Conservation (phyloP, 2,888 invertebrate genomes). For the Tiliacea aurago region DNA sequence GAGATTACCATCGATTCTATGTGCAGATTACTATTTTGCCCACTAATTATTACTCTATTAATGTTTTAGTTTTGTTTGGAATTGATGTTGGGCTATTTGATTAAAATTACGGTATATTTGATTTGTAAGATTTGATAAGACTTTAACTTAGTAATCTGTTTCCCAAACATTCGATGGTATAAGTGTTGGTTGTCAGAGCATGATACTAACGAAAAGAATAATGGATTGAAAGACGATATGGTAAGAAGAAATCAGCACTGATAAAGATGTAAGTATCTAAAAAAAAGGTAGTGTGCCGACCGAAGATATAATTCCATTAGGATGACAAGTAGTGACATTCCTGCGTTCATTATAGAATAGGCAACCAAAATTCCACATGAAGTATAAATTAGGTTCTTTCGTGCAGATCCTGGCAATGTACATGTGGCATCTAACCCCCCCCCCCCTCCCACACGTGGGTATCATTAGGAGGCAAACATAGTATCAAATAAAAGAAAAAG, state of each 20-base stretch:
- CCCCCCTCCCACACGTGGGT: neutral
- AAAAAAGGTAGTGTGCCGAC: too few relatives aligned
- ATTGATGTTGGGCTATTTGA: constrained; percentile 40
- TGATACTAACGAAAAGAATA: neutral
- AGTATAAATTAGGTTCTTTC: too few relatives aligned
- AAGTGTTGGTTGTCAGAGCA: too few relatives aligned
- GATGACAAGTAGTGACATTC: neutral
- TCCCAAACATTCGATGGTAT: neutral
- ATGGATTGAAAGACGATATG: neutral
- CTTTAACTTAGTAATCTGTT: neutral
- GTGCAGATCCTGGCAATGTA: neutral
- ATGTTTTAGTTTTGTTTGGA: constrained; percentile 55
- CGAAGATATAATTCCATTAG: neutral
- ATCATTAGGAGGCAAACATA: neutral
- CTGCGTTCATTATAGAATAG: neutral
- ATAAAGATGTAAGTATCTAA: too few relatives aligned
- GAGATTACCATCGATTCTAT: constrained; percentile 60
- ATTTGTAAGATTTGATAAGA: neutral
- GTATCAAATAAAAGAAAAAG: neutral
- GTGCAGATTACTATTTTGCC: constrained; percentile 65
- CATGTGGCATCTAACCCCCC: neutral
- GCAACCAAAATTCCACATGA: neutral
- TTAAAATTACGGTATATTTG: constrained; percentile 14
- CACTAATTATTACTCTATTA: constrained; percentile 74
- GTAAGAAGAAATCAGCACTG: neutral